phyloP scores from a whole-genome alignment of 2,113 vertebrate genomes.

The Columbina picui region DNA sequence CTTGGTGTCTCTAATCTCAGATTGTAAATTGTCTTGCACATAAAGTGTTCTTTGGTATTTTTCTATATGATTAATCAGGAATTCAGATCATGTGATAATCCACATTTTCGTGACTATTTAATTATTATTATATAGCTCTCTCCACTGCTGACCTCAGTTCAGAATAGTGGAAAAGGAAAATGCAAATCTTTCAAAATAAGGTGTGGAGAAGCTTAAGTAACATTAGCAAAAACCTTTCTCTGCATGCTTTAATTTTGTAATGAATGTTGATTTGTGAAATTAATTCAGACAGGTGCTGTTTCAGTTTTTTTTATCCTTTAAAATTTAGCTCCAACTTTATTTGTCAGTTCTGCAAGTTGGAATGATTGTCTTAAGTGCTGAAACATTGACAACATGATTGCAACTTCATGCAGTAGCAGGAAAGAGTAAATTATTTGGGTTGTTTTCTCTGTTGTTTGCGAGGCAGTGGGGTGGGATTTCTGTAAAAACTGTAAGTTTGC shows the following conservation, averaged over 20 bases:
- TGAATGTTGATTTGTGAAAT: background rate
- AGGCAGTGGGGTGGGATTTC: background rate
- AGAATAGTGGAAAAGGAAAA: background rate
- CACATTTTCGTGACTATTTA: background rate
- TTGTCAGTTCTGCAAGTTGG: background rate
- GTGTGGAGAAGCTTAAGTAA: background rate
- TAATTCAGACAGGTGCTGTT: background rate
- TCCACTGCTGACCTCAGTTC: background rate
- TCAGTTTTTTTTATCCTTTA: background rate
- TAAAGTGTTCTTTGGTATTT: background rate
- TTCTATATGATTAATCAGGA: background rate
- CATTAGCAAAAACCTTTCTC: background rate
- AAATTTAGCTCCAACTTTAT: background rate
- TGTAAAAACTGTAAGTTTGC: background rate
- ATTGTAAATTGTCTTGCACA: background rate
- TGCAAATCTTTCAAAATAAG: background rate
- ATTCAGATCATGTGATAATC: background rate
- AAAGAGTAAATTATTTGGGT: background rate
- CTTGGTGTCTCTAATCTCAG: background rate
- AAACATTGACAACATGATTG: background rate
- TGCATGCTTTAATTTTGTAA: background rate
- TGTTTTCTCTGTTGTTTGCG: background rate
- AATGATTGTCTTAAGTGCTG: background rate
- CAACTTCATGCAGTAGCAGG: background rate
- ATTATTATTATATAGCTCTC: background rate